Evolutionary conservation across 2,113 vertebrate species (phyloP).

Genomic region (Atractosteus spatula): DNA sequence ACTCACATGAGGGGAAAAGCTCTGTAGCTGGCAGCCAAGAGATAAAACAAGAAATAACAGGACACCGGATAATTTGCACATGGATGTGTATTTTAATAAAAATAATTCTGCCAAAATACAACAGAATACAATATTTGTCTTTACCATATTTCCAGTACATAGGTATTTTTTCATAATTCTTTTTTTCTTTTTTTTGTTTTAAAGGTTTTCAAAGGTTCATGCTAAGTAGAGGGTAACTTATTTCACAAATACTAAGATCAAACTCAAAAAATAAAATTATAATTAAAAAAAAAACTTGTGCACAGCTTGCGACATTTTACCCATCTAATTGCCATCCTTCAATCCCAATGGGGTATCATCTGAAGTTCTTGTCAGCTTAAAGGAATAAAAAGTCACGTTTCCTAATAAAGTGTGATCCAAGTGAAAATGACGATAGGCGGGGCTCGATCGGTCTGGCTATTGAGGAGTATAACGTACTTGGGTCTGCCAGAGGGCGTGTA

Average conservation of each 20-base stretch:
- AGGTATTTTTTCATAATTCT: slow-evolving; percentile 60
- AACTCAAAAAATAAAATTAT: slow-evolving; percentile 70
- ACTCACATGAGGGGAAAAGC: too few species aligned
- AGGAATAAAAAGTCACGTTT: slow-evolving; percentile 18
- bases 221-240: slow-evolving; percentile 86
- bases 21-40: too few species aligned
- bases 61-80: slow-evolving; percentile 64
- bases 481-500: too few species aligned
- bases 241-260: slow-evolving; percentile 83
- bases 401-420: neutral
- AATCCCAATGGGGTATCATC: slow-evolving; percentile 20
- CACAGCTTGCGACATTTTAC: slow-evolving; percentile 63
- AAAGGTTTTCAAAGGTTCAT: slow-evolving; percentile 86
- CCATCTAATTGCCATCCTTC: slow-evolving; percentile 36
- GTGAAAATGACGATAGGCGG: neutral
- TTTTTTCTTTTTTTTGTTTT: slow-evolving; percentile 70
- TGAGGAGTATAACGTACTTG: too few species aligned
- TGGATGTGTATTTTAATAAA: slow-evolving; percentile 99
- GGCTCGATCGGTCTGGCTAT: neutral
- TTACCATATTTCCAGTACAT: slow-evolving; percentile 91
- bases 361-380: slow-evolving; percentile 19
- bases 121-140: slow-evolving; percentile 85
- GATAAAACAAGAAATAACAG: slow-evolving; percentile 26
- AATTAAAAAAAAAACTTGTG: slow-evolving; percentile 69
- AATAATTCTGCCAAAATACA: slow-evolving; percentile 99